Percentiles rank a stretch among this genome's conserved stretches.
These are phyloP conservation scores for Bradypodion ventrale DNA, from an alignment of 2,797 vertebrate species.

Conservation along the genomic window DNA sequence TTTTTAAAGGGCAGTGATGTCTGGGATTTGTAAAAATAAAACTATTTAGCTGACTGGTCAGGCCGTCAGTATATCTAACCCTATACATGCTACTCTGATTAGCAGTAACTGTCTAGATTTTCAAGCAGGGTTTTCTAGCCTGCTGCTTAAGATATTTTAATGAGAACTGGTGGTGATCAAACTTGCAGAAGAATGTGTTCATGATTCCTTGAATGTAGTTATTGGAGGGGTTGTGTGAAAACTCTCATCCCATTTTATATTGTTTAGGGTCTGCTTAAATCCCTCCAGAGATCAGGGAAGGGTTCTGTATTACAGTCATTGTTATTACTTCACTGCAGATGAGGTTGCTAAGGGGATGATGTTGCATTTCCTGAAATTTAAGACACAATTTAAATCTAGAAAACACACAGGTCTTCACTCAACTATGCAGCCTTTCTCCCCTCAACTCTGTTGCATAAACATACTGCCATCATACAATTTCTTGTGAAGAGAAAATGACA, in stretches of 20 bases:
- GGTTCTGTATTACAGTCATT: neutral
- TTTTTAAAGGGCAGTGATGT: neutral
- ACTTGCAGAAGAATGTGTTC: neutral
- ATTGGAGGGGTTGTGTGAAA: no score
- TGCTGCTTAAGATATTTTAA: neutral
- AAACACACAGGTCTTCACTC: neutral
- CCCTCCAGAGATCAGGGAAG: neutral
- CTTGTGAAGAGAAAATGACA: neutral
- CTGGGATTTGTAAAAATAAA: conserved; percentile 6
- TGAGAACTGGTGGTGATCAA: neutral
- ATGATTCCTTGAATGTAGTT: neutral
- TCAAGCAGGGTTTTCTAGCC: neutral
- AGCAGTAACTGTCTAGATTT: no score
- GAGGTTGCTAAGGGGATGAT: neutral
- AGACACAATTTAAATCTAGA: neutral
- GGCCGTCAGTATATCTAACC: neutral
- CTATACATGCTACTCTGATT: neutral
- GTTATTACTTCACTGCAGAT: neutral
- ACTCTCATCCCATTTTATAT: neutral
- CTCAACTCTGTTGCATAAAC: neutral
- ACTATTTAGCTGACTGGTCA: neutral
- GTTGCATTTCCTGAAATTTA: conserved; percentile 2
- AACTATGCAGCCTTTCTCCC: neutral
- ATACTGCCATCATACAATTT: neutral
- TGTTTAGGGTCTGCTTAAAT: neutral